phyloP scores from a whole-genome alignment of 2,797 vertebrate species.

The Okamejei kenojei region DNA sequence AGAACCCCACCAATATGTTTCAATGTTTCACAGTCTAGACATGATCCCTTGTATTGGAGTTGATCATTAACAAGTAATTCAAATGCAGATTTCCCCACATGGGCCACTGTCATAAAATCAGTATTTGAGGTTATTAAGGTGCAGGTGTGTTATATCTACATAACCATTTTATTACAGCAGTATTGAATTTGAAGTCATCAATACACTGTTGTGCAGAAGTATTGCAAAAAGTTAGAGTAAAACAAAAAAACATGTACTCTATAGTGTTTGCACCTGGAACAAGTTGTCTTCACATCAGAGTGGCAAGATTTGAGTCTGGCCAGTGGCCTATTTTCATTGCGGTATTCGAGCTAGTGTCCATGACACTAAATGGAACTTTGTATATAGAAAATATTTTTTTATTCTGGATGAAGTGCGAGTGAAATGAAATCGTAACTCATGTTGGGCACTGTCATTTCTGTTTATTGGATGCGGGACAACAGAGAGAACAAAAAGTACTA shows the following conservation, averaged over 20 bases:
- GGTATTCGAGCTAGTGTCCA: not conserved
- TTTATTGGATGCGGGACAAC: not conserved
- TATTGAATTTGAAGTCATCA: not conserved
- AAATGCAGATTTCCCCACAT: not conserved
- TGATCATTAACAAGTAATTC: not conserved
- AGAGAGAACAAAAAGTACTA: not conserved
- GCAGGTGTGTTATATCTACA: not conserved
- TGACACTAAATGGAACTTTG: not conserved
- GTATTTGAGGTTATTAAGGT: not conserved
- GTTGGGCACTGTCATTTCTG: not conserved
- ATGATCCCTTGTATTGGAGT: not conserved
- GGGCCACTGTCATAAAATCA: not conserved
- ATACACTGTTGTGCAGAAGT: not conserved
- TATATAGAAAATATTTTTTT: not conserved
- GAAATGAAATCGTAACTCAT: not conserved
- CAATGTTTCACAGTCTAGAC: not conserved
- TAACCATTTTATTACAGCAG: not conserved
- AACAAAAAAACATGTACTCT: not conserved
- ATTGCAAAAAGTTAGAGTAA: not conserved
- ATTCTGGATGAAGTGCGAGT: not conserved
- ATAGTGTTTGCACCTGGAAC: no score
- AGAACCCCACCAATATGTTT: not conserved
- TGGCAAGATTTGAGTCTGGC: not conserved
- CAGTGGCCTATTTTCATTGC: not conserved
- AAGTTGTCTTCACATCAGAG: not conserved